phyloP scores from a whole-genome alignment of 2,113 vertebrate species.

The Tricholaema leucomelas region DNA sequence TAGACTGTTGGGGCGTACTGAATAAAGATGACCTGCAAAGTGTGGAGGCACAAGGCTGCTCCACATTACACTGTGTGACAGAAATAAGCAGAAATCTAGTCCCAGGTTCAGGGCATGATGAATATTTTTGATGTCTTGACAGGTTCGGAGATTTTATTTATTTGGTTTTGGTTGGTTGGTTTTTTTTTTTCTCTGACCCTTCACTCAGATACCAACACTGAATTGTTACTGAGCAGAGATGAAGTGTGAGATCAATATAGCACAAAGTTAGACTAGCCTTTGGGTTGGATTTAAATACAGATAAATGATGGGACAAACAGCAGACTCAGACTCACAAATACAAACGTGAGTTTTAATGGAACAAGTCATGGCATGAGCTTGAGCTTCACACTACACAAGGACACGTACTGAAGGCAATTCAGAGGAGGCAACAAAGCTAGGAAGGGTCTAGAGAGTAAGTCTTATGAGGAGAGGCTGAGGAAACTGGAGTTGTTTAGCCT shows the following conservation, averaged over 20 bases:
- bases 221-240: neutral
- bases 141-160: neutral
- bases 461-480: too few species aligned
- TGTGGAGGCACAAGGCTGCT: neutral
- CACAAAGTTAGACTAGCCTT: neutral
- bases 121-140: neutral
- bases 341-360: neutral
- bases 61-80: neutral
- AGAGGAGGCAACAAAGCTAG: too few species aligned
- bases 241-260: neutral
- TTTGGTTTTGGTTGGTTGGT: neutral
- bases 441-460: too few species aligned
- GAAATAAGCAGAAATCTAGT: neutral
- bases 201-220: neutral
- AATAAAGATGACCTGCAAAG: conserved; percentile 10
- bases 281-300: neutral
- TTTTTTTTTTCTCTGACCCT: neutral
- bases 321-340: neutral
- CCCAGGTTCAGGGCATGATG: neutral
- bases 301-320: neutral
- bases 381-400: too few species aligned
- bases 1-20: neutral
- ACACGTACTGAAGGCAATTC: too few species aligned
- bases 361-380: neutral
- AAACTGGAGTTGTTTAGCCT: too few species aligned